Conservation (phyloP, 2,888 invertebrate species). For the Macrosiphum euphorbiae region DNA sequence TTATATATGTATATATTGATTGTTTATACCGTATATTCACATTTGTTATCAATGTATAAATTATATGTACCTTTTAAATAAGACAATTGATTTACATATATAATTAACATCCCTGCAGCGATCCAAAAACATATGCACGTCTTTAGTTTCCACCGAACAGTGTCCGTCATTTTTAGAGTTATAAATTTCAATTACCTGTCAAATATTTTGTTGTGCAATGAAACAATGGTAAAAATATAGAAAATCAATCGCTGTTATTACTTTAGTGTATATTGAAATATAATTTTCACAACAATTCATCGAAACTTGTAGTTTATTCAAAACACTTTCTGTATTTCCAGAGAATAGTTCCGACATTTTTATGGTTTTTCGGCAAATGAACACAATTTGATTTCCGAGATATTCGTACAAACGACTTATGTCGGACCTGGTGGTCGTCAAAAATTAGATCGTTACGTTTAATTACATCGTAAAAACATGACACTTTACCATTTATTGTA, state of each 20-base stretch:
- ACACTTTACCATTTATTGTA: conserved; percentile 53
- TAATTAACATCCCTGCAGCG: conserved; percentile 50
- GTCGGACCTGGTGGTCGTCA: conserved; percentile 12
- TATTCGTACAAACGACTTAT: conserved; percentile 51
- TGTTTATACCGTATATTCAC: background rate
- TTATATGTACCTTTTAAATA: conserved; percentile 47
- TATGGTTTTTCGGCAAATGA: conserved; percentile 44
- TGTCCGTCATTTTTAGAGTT: conserved; percentile 27
- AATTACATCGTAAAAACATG: background rate
- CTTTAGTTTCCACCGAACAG: conserved; percentile 35
- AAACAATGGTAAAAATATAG: background rate
- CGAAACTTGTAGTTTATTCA: background rate
- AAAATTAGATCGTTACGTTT: background rate
- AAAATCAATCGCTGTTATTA: background rate
- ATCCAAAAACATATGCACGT: conserved; percentile 52
- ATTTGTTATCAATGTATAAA: background rate
- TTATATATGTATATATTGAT: no score
- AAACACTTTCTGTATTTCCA: conserved; percentile 1
- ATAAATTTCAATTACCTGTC: conserved; percentile 47
- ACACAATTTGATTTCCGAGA: conserved; percentile 57
- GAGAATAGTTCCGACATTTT: conserved; percentile 39
- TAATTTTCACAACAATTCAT: conserved; percentile 56
- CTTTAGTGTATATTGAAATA: conserved; percentile 29
- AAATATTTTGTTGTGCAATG: background rate
- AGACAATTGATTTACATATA: conserved; percentile 34